phyloP scores from a whole-genome alignment of 37 sponge, comb jelly and placozoan genomes.

The Mnemiopsis leidyi region DNA sequence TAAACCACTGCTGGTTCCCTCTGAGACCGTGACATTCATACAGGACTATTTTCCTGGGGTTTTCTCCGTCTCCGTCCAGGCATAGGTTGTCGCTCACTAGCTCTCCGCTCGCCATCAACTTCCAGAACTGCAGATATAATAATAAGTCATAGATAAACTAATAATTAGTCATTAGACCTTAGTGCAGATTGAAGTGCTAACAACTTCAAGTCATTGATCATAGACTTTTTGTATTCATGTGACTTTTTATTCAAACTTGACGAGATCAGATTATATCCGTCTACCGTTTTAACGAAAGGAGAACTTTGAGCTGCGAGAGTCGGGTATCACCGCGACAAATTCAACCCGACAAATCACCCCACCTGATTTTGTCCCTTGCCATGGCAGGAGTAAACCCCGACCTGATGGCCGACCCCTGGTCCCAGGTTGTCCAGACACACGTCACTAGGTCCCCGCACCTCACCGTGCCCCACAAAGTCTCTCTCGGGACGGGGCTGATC shows the following conservation, averaged over 20 bases:
- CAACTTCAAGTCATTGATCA: too few species aligned
- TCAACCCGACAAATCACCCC: too few species aligned
- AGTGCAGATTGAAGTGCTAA: too few species aligned
- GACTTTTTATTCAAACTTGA: too few species aligned
- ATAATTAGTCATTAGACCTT: too few species aligned
- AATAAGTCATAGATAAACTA: too few species aligned
- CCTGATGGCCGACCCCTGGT: not conserved
- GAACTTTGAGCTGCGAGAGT: too few species aligned
- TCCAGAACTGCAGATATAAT: constrained; percentile 55
- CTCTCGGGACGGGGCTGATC: constrained; percentile 16
- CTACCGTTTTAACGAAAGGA: too few species aligned
- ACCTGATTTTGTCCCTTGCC: constrained; percentile 30
- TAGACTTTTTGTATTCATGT: too few species aligned
- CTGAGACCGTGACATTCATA: constrained; percentile 50
- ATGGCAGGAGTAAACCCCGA: constrained; percentile 40
- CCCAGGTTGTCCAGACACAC: constrained; percentile 12
- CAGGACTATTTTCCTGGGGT: constrained; percentile 23
- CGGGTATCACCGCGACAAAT: too few species aligned
- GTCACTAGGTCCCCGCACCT: constrained; percentile 56
- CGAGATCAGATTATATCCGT: too few species aligned
- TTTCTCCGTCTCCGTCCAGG: constrained; percentile 29
- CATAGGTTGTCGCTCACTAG: not conserved
- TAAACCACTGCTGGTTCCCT: constrained; percentile 64
- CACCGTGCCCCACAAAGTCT: constrained; percentile 31
- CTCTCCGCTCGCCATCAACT: constrained; percentile 39